Percentiles rank a stretch among this genome's conserved stretches.
Evolutionary conservation across 1,140 invertebrate genomes (phyloP).

Genomic region (Pemphigus obesinymphae): DNA sequence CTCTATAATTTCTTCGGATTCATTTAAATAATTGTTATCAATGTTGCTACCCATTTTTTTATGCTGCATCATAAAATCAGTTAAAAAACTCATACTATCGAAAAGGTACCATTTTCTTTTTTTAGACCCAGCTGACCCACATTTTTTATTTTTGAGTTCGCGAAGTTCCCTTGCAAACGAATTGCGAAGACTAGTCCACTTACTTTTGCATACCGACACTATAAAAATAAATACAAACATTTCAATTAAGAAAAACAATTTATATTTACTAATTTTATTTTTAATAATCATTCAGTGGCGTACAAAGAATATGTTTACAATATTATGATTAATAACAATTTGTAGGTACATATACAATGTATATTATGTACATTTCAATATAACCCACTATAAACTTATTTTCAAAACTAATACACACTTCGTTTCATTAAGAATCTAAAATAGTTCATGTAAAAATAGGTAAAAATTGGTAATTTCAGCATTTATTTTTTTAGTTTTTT

Average conservation of each 20-base stretch:
- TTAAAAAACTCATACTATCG: not conserved
- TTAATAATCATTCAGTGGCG: no score
- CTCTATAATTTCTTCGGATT: not conserved
- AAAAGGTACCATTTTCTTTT: not conserved
- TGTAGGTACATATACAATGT: no score
- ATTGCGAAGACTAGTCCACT: not conserved
- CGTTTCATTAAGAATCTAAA: no score
- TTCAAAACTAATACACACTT: no score
- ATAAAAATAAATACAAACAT: not conserved
- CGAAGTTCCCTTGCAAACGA: not conserved
- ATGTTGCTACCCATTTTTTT: not conserved
- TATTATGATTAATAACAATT: no score
- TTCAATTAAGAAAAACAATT: no score
- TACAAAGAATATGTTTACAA: no score
- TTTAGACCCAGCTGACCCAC: not conserved
- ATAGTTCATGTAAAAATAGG: no score
- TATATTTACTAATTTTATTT: no score
- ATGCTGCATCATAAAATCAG: not conserved
- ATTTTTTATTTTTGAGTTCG: constrained; percentile 1
- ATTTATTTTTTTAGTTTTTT: constrained; percentile 45
- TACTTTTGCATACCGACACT: not conserved
- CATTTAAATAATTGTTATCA: not conserved
- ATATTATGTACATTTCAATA: no score
- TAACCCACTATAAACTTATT: no score
- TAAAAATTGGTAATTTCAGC: no score